Conservation (phyloP, 2,888 invertebrate genomes). For the Parnassius apollo region DNA sequence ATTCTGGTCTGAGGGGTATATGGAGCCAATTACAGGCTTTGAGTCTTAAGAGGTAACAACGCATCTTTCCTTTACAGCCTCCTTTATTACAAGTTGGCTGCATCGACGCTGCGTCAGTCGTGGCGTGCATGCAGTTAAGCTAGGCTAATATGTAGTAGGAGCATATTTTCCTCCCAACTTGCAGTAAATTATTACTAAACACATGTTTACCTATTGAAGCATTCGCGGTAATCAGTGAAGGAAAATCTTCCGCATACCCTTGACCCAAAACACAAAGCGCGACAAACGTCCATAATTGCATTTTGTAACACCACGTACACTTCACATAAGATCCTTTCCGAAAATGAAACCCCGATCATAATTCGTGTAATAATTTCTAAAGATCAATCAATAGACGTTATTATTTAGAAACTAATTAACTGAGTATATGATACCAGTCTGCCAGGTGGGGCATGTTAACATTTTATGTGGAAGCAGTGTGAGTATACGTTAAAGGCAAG, state of each 20-base stretch:
- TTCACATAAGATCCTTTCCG: slow-evolving; percentile 33
- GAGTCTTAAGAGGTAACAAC: too few species aligned
- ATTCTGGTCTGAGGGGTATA: too few species aligned
- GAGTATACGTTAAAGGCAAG: slow-evolving; percentile 29
- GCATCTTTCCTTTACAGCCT: too few species aligned
- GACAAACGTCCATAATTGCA: slow-evolving; percentile 51
- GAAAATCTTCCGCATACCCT: slow-evolving; percentile 82
- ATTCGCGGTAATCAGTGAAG: slow-evolving; percentile 86
- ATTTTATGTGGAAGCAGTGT: slow-evolving; percentile 46
- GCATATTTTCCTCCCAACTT: too few species aligned
- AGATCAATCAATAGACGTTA: slow-evolving; percentile 37
- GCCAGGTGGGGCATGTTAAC: slow-evolving; percentile 58
- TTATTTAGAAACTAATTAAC: slow-evolving; percentile 52
- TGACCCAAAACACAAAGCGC: slow-evolving; percentile 42
- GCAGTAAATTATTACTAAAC: too few species aligned
- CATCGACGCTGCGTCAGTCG: too few species aligned
- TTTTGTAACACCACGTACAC: slow-evolving; percentile 43
- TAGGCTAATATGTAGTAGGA: too few species aligned
- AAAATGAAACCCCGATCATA: slow-evolving; percentile 54
- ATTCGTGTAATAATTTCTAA: slow-evolving; percentile 43
- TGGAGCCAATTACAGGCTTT: too few species aligned
- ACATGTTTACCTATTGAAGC: slow-evolving; percentile 84
- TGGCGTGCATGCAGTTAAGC: too few species aligned
- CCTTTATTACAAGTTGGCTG: too few species aligned
- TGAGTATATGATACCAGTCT: neutral